phyloP scores from a whole-genome alignment of 2,888 invertebrate species.

The Rhingia campestris region DNA sequence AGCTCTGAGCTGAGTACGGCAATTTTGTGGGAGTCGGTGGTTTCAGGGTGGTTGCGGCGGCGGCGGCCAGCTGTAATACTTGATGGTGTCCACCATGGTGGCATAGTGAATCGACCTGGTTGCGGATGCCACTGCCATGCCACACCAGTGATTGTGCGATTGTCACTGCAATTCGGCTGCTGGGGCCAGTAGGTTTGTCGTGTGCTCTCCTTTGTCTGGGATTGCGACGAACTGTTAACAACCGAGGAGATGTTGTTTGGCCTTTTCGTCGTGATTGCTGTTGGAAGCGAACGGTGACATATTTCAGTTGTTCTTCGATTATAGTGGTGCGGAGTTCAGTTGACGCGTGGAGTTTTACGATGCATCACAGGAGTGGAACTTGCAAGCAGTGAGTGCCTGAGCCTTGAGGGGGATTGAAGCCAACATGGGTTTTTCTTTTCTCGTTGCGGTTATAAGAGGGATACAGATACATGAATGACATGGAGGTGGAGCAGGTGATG shows the following conservation, averaged over 20 bases:
- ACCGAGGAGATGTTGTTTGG: constrained; percentile 53
- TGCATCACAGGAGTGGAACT: background rate
- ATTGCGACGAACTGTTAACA: constrained; percentile 60
- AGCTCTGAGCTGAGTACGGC: constrained; percentile 27
- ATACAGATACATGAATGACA: no score
- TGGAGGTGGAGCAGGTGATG: no score
- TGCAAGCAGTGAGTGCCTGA: constrained; percentile 10
- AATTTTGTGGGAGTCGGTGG: constrained; percentile 44
- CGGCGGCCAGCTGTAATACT: constrained; percentile 26
- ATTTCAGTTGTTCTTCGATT: constrained; percentile 61
- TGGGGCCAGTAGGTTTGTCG: constrained; percentile 58
- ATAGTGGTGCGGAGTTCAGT: constrained; percentile 6
- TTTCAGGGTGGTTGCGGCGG: constrained; percentile 1
- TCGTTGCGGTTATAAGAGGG: no score
- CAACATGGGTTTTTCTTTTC: constrained; percentile 3
- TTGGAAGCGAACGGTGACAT: constrained; percentile 43
- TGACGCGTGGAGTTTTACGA: constrained; percentile 34
- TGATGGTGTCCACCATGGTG: constrained; percentile 26
- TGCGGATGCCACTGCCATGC: constrained; percentile 47
- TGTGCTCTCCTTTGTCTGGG: constrained; percentile 44
- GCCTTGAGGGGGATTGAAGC: constrained; percentile 15
- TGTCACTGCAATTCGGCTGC: constrained; percentile 44
- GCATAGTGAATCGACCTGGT: constrained; percentile 59
- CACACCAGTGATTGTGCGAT: constrained; percentile 32
- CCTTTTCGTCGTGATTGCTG: constrained; percentile 47